phyloP scores from a whole-genome alignment of 2,797 vertebrate genomes.

The Morus bassanus region DNA sequence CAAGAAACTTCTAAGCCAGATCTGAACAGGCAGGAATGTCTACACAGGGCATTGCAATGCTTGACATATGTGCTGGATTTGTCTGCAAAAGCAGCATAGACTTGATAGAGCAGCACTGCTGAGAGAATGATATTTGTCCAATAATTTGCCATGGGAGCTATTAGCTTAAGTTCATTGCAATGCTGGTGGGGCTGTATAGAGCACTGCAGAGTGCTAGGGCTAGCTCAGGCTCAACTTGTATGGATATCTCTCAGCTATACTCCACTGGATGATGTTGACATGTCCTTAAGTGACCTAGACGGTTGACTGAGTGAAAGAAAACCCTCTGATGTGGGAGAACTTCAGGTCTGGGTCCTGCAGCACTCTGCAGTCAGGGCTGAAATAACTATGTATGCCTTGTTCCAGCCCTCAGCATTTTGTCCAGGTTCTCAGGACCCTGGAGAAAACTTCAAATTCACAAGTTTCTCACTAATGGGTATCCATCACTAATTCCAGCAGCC shows the following conservation, averaged over 20 bases:
- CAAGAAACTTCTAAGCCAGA: neutral
- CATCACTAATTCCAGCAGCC: neutral
- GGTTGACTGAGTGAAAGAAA: constrained; percentile 31
- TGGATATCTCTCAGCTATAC: neutral
- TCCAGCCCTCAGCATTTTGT: neutral
- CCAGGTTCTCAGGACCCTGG: neutral
- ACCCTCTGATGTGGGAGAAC: neutral
- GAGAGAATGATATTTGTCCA: constrained; percentile 31
- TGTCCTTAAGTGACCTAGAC: constrained; percentile 35
- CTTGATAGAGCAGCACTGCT: neutral
- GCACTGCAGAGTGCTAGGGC: neutral
- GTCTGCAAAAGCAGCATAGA: neutral
- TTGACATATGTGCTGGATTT: neutral
- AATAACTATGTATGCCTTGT: neutral
- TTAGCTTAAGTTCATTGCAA: neutral
- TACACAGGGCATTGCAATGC: neutral
- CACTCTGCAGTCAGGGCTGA: neutral
- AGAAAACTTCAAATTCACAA: neutral
- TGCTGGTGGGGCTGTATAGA: neutral
- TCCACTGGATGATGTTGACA: neutral
- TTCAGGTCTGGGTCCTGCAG: neutral
- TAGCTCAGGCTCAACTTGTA: neutral
- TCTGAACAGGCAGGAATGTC: neutral
- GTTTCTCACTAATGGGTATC: neutral
- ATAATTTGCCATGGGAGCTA: neutral